Conservation (phyloP, 2,113 vertebrate genomes). For the Dendrocopos noguchii region DNA sequence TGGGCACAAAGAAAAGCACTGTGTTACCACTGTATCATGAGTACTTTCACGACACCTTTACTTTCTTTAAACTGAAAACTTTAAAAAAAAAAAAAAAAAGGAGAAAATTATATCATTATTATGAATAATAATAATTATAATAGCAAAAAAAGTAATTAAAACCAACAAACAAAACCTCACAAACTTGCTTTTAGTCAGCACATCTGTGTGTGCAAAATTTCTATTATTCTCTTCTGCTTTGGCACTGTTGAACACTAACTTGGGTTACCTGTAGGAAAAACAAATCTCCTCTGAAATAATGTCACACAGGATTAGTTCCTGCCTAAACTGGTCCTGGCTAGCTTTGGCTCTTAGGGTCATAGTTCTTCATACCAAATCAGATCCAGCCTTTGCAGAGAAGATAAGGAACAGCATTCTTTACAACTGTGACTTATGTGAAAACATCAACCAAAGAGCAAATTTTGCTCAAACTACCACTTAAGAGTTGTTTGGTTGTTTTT, state of each 20-base stretch:
- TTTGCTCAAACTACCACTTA: background rate
- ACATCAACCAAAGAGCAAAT: background rate
- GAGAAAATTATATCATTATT: no score
- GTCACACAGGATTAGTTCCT: background rate
- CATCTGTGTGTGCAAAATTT: background rate
- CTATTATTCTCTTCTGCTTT: background rate
- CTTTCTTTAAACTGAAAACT: background rate
- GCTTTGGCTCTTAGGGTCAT: background rate
- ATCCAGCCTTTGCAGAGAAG: background rate
- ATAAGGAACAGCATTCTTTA: background rate
- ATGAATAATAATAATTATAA: no score
- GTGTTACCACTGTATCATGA: background rate
- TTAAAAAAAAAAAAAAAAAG: background rate
- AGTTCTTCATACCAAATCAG: background rate
- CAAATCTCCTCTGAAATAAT: background rate
- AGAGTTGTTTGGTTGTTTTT: no score
- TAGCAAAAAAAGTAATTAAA: no score
- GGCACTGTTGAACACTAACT: background rate
- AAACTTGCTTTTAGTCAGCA: background rate
- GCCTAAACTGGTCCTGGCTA: background rate
- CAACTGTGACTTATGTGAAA: background rate
- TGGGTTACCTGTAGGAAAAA: background rate
- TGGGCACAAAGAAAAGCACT: fast-evolving
- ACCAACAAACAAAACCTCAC: no score
- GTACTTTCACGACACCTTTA: background rate